Base-by-base conservation (phyloP, 1,140 invertebrate species). In the Atta colombica region DNA sequence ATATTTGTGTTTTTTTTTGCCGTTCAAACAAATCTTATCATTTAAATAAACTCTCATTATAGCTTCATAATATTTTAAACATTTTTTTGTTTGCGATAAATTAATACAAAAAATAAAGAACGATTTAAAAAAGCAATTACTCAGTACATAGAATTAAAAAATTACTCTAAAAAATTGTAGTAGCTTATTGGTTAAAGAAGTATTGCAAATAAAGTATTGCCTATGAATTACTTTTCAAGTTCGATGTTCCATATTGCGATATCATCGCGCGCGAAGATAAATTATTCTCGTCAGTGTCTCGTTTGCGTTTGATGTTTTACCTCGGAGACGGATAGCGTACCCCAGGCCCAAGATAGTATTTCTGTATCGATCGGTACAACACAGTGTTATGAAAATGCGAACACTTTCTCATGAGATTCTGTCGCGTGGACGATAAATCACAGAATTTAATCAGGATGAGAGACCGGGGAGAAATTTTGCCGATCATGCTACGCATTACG, bases 341-440 rank as follows among this genome's bases (percentile, higher is more conserved):
- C 2, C 18, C 28, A 21, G 7, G 21, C 31, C 16, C 31, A 85
- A 66, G 53, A 71, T 55, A 51, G 3, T 74, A 28, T 74, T 74
- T 25, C 81, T 58, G 35, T 78, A 85, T 88, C 88, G 88, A 89
- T 53, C 88, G 18, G 28, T 2, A 39, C 16, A 21, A n/a, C 7
- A n/a, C n/a, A 39, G 21, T 51, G 51, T 69, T 87, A 60, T 72
- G 87, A 45, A 65, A 81, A 81, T 61, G 35, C 21, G 39, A 61
- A 63, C 77, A 86, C 85, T 86, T 82, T 82, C 77, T 71, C 45
- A 55, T 28, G 55, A 86, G 39, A 84, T 61, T 61, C 69, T 58
- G 55, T 75, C 80, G 69, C 45, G 55, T 58, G 39, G 39, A 31
- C 55, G 55, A 84, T 84, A 84, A 84, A 84, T 84, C 80, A 75